Conservation (phyloP, 2,888 invertebrate genomes). For the Brachyptera risi region DNA sequence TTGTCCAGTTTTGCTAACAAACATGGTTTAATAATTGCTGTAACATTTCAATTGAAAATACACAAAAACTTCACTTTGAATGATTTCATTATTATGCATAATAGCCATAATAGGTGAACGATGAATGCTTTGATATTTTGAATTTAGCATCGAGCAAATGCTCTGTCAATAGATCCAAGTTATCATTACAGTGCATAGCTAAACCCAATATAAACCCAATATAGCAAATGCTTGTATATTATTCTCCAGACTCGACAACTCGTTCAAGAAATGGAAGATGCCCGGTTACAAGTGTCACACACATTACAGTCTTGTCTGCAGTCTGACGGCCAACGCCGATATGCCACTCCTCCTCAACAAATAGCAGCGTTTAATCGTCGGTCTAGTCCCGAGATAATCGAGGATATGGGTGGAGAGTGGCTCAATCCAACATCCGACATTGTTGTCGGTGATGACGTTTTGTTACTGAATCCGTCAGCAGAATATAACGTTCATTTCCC, state of each 20-base stretch:
- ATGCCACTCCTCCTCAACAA: slow-evolving; percentile 86
- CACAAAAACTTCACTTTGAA: no score
- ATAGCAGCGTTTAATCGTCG: slow-evolving; percentile 82
- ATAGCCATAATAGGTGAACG: no score
- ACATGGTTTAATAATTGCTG: no score
- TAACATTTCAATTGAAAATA: no score
- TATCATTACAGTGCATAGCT: background rate
- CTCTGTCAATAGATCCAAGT: background rate
- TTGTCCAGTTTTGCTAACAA: no score
- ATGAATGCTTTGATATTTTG: background rate
- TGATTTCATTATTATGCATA: no score
- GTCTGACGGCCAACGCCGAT: slow-evolving; percentile 71
- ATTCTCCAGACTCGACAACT: slow-evolving; percentile 56
- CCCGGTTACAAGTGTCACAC: slow-evolving; percentile 75
- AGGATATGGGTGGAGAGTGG: slow-evolving; percentile 57
- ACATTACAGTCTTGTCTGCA: slow-evolving; percentile 82
- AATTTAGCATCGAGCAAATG: background rate
- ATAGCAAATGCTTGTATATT: background rate
- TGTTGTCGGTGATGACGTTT: slow-evolving; percentile 71
- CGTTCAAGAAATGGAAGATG: slow-evolving; percentile 77
- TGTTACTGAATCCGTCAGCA: slow-evolving; percentile 62
- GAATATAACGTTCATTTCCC: slow-evolving; percentile 89
- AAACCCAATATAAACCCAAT: no score
- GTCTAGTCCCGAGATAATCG: slow-evolving; percentile 64
- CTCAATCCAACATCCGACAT: slow-evolving; percentile 59